Conservation (phyloP, 2,113 vertebrate species). For the Carettochelys insculpta region DNA sequence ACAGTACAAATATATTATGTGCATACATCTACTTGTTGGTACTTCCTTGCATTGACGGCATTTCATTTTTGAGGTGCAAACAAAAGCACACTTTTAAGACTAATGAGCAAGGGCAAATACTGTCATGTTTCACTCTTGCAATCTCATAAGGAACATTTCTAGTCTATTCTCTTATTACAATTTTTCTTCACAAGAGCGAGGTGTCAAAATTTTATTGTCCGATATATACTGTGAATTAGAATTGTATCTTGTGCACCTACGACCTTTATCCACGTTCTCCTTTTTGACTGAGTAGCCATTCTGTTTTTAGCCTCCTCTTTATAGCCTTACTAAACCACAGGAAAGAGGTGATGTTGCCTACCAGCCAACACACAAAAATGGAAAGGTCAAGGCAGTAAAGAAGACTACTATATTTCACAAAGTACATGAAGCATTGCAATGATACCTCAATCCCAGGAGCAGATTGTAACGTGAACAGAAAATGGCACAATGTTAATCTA, state of each 20-base stretch:
- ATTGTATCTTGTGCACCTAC: not conserved
- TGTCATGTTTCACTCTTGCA: slow-evolving; percentile 7
- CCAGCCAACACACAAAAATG: not conserved
- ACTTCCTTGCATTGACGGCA: not conserved
- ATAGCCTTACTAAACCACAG: slow-evolving; percentile 2
- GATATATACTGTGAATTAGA: slow-evolving; percentile 40
- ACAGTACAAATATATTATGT: not conserved
- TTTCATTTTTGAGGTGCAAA: not conserved
- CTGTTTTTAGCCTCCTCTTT: slow-evolving; percentile 2
- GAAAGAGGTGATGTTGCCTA: slow-evolving; percentile 12
- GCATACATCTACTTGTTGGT: not conserved
- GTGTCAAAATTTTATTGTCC: slow-evolving; percentile 43
- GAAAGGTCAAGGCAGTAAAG: slow-evolving; percentile 11
- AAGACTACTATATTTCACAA: not conserved
- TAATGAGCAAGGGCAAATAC: slow-evolving; percentile 49
- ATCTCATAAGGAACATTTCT: not conserved
- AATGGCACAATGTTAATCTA: not conserved
- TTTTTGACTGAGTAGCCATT: slow-evolving; percentile 31
- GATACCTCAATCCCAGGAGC: not conserved
- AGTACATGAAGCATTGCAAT: not conserved
- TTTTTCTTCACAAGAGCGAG: slow-evolving; percentile 31
- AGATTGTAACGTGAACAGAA: slow-evolving; percentile 15
- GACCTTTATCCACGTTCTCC: slow-evolving; percentile 31
- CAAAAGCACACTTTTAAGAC: slow-evolving; percentile 4
- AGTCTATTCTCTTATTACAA: slow-evolving; percentile 21